Evolutionary conservation across 1,140 invertebrate genomes (phyloP).

Genomic region (Chionoecetes opilio): DNA sequence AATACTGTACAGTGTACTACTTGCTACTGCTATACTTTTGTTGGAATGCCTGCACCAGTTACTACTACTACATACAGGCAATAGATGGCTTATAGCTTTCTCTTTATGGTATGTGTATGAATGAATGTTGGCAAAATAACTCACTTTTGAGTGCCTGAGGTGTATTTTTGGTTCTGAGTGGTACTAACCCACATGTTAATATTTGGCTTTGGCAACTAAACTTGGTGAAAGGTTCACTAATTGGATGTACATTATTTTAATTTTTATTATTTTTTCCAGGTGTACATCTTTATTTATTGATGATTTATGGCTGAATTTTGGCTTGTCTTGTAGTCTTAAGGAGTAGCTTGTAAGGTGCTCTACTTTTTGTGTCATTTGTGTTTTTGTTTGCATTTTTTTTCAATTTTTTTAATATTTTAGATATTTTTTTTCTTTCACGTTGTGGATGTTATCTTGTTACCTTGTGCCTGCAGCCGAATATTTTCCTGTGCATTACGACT

Average conservation of each 20-base stretch:
- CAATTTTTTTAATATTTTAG: slow-evolving; percentile 6
- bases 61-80: slow-evolving; percentile 63
- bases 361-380: slow-evolving; percentile 52
- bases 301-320: slow-evolving; percentile 70
- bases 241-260: slow-evolving; percentile 56
- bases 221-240: slow-evolving; percentile 72
- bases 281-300: slow-evolving; percentile 33
- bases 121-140: slow-evolving; percentile 63
- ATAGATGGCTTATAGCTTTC: slow-evolving; percentile 74
- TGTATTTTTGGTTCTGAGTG: slow-evolving; percentile 64
- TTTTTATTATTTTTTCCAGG: slow-evolving; percentile 73
- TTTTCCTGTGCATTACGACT: slow-evolving; percentile 76
- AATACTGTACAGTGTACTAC: slow-evolving; percentile 72
- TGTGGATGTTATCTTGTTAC: slow-evolving; percentile 64
- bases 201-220: slow-evolving; percentile 73
- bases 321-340: slow-evolving; percentile 69
- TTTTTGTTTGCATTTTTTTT: slow-evolving; percentile 34
- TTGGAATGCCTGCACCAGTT: slow-evolving; percentile 65
- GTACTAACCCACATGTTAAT: slow-evolving; percentile 70
- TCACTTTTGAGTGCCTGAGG: slow-evolving; percentile 63
- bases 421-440: slow-evolving; percentile 60
- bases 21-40: slow-evolving; percentile 62
- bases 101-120: slow-evolving; percentile 68
- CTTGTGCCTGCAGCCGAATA: slow-evolving; percentile 70
- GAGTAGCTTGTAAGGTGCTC: slow-evolving; percentile 71